A percentile compares a stretch with the other conserved stretches of the same genome.
phyloP scores from a whole-genome alignment of 1,140 invertebrate genomes.

The Augochlora pura region DNA sequence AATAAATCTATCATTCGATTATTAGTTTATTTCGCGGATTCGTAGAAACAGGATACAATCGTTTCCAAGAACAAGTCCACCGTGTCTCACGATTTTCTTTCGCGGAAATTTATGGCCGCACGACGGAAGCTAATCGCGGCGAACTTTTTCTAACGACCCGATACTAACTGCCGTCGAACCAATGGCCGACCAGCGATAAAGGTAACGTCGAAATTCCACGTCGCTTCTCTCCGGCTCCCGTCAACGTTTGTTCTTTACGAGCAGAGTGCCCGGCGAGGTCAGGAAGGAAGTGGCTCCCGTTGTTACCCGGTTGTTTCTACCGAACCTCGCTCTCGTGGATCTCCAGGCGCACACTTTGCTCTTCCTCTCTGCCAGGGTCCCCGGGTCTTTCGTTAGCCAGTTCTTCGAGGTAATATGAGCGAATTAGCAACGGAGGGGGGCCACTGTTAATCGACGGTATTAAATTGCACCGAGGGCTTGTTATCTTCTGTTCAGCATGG shows the following conservation, averaged over 20 bases:
- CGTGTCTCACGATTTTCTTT: too few species aligned
- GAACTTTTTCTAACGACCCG: too few species aligned
- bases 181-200: not conserved
- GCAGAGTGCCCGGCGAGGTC: slow-evolving; percentile 20
- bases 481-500: too few species aligned
- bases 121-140: too few species aligned
- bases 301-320: slow-evolving; percentile 49
- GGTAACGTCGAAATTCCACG: not conserved
- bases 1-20: too few species aligned
- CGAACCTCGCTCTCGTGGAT: slow-evolving; percentile 24
- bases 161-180: too few species aligned
- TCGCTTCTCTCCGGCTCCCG: not conserved
- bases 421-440: slow-evolving; percentile 45
- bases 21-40: too few species aligned
- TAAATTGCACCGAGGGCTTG: not conserved
- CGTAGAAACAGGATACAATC: too few species aligned
- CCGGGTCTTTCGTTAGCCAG: slow-evolving; percentile 18
- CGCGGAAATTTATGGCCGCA: too few species aligned
- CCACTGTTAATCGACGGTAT: slow-evolving; percentile 46
- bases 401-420: slow-evolving; percentile 42
- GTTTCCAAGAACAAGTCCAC: too few species aligned
- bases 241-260: slow-evolving; percentile 24
- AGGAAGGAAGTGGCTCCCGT: slow-evolving; percentile 28
- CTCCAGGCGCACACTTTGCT: slow-evolving; percentile 22
- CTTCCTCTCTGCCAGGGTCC: not conserved